Evolutionary conservation across 2,797 vertebrate species (phyloP), one percentile per base, ranked within the genome.

Genomic region (Labroides dimidiatus): DNA sequence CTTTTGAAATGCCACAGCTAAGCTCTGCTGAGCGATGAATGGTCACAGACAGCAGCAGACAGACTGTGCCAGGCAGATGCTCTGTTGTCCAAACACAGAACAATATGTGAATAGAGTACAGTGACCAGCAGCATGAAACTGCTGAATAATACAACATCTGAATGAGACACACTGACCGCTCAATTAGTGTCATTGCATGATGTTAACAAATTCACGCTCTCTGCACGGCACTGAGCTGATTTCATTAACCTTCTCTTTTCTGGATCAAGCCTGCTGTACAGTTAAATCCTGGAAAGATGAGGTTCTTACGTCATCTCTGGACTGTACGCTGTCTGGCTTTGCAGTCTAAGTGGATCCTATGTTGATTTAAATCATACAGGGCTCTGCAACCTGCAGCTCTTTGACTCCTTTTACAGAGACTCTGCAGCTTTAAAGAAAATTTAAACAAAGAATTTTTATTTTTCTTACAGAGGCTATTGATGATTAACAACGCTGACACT

Each of bases 1-100:
- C 75, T 81, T 87, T 85, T 87, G 62, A 88, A 92, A 93, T 87
- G 85, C 75, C 84, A 82, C 71, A 75, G 72, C 73, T 80, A 75
- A 85, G 80, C 76, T 84, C 71, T 80, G 68, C 85, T 68, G 57
- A 49, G 68, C 45, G 43, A 78, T 84, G 81, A 90, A 89, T 89
- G 84, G 79, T 67, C 78, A 57, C 69, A 79, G 80, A 81, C 30
- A 41, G 54, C 39, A 71, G 79, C 51, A 73, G 69, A 72, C 73
- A 64, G 74, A 85, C 89, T 68, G 83, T 88, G 84, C 82, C 89
- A 85, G 77, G 76, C 89, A 81, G 81, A 81, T 77, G 70, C 78
- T 78, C 74, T 81, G 86, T 86, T 89, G 60, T 82, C 72, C 63
- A 54, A 81, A 75, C 61, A 73, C 72, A 85, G 84, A 82, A 86